Percentiles rank a stretch among this genome's conserved stretches.
Conservation (phyloP, 2,888 invertebrate species). For the Thereva unica region DNA sequence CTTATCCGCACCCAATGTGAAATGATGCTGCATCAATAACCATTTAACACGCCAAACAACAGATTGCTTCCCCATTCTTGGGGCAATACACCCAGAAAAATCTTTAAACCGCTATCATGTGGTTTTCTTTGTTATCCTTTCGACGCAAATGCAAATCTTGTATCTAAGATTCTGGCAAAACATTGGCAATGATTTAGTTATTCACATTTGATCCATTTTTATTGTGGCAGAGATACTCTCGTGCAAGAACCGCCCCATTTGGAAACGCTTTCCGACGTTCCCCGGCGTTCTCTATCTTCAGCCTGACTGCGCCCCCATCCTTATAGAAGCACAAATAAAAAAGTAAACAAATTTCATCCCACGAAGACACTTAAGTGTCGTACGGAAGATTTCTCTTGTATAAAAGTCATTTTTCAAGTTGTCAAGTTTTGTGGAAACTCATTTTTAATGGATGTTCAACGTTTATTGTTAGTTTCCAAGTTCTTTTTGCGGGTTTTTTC, state of each 20-base stretch:
- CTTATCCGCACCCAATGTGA: too few relatives aligned
- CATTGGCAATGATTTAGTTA: constrained; percentile 25
- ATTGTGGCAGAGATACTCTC: background rate
- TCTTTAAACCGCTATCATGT: too few relatives aligned
- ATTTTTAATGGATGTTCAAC: constrained; percentile 42
- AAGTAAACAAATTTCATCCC: constrained; percentile 34
- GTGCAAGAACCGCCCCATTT: constrained; percentile 9
- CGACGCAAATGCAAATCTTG: too few relatives aligned
- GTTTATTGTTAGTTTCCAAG: constrained; percentile 40
- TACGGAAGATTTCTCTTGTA: constrained; percentile 36
- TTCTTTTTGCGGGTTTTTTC: constrained; percentile 15
- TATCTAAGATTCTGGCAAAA: too few relatives aligned
- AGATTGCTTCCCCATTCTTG: too few relatives aligned
- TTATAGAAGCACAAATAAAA: constrained; percentile 3
- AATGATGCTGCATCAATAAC: too few relatives aligned
- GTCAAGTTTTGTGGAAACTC: constrained; percentile 42
- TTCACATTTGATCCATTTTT: background rate
- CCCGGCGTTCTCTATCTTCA: background rate
- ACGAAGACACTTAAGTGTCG: constrained; percentile 31
- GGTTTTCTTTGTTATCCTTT: too few relatives aligned
- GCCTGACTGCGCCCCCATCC: background rate
- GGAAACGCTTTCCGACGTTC: constrained; percentile 2
- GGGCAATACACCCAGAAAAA: too few relatives aligned
- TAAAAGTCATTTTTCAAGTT: constrained; percentile 42
- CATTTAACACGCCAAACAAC: too few relatives aligned